Conservation (phyloP, 2,797 vertebrate species). For the Lacerta viridis region DNA sequence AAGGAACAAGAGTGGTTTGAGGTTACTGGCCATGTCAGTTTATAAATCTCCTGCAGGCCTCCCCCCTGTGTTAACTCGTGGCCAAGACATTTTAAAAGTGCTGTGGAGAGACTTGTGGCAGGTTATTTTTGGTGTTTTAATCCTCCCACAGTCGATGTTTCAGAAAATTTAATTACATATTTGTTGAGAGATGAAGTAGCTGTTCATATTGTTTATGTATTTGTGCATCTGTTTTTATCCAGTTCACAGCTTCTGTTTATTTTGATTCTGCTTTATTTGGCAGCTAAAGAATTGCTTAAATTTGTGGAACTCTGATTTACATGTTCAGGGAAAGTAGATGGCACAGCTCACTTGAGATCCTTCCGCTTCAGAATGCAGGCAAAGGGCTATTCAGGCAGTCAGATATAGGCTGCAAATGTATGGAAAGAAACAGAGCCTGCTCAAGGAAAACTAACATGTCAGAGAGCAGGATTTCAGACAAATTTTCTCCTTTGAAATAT, state of each 20-base stretch:
- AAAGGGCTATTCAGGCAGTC: background rate
- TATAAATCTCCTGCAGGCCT: constrained; percentile 37
- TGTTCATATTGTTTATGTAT: constrained; percentile 58
- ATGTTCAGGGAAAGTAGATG: background rate
- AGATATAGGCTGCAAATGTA: background rate
- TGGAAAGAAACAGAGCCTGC: background rate
- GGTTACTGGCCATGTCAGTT: constrained; percentile 57
- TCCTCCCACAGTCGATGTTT: constrained; percentile 48
- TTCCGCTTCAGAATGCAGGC: background rate
- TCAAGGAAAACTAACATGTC: background rate
- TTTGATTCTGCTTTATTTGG: constrained; percentile 32
- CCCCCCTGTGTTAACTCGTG: constrained; percentile 31
- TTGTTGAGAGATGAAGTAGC: constrained; percentile 49
- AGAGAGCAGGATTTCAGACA: background rate
- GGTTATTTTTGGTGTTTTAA: constrained; percentile 57
- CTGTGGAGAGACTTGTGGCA: constrained; percentile 49
- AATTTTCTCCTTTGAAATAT: background rate
- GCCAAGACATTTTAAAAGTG: constrained; percentile 45
- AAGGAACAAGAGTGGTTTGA: constrained; percentile 48
- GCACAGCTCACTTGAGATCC: background rate
- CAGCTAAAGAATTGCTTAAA: constrained; percentile 47
- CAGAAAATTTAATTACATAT: constrained; percentile 45
- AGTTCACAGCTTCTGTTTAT: constrained; percentile 22
- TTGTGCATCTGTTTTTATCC: constrained; percentile 50
- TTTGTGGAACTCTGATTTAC: background rate